phyloP scores from a whole-genome alignment of 2,888 invertebrate species.

The Machimus rusticus region DNA sequence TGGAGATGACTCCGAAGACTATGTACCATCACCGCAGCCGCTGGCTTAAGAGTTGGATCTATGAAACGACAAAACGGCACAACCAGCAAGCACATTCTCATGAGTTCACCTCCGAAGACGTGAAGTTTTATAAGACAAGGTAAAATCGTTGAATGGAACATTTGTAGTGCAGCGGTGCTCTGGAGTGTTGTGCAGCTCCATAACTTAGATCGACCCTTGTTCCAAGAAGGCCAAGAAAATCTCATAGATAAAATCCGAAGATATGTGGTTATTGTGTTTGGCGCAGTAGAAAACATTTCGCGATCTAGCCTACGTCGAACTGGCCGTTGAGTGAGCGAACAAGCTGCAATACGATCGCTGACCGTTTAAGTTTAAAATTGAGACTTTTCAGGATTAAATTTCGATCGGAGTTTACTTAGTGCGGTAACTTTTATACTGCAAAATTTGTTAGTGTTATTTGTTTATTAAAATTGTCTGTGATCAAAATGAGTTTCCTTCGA shows the following conservation, averaged over 20 bases:
- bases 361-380: constrained; percentile 20
- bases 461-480: constrained; percentile 22
- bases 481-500: constrained; percentile 40
- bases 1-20: constrained; percentile 8
- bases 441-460: not conserved
- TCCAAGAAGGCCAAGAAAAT: constrained; percentile 26
- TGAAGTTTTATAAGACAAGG: constrained; percentile 64
- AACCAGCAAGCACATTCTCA: constrained; percentile 25
- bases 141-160: constrained; percentile 60
- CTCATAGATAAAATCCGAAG: constrained; percentile 23
- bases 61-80: constrained; percentile 20
- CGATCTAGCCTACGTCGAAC: constrained; percentile 5
- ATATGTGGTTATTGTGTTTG: constrained; percentile 33
- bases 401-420: not conserved
- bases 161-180: constrained; percentile 62
- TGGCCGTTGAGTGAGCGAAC: not conserved
- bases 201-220: constrained; percentile 30
- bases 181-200: constrained; percentile 55
- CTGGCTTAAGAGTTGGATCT: not conserved
- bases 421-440: not conserved
- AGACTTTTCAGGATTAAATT: constrained; percentile 13
- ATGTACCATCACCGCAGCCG: constrained; percentile 5
- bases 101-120: constrained; percentile 25
- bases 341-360: not conserved
- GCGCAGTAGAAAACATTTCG: constrained; percentile 22